Base-by-base conservation (phyloP, 2,888 invertebrate species). In the Alsophila aescularia region DNA sequence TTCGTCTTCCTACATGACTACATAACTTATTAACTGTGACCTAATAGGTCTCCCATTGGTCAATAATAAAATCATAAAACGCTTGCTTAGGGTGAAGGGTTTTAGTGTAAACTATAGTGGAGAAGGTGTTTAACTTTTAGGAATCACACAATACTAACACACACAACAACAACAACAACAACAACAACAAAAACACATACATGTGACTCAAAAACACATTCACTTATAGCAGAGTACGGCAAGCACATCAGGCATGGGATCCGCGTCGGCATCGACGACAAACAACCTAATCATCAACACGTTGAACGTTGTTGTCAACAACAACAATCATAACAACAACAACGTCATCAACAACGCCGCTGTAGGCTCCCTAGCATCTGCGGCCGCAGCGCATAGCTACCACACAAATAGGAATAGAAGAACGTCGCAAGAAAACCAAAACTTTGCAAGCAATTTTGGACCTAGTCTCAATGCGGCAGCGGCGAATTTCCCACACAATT, bases 241-340 rank as follows among this genome's bases (percentile, higher is more conserved):
- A 63, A 87, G 87, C 67, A 85, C 91, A 9, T 89, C 91, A 12
- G 86, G 78, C 32, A 54, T 73, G 24, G 40, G 50, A 3, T 64
- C 77, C 3, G 63, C 78, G 40, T 89, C 92, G 47, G 92, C 92
- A 60, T 92, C 92, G 55, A 89, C 92, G 44, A 92, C 92, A 54
- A 92, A 92, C 86, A 92, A 85, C 79, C 81, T 92, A 61, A 88
- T 90, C 68, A 91, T 90, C 85, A 92, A 90, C 85, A 92, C 87
- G 62, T 71, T 90, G 48, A 92, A 88, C 72, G 92, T 90, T 73
- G 92, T 91, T 62, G 93, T 89, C 45, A 92, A 90, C 76, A 92
- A 92, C 86, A 88, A 92, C 80, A 89, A 92, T 70, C 87, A 92
- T 73, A 86, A 90, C 80, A 88, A 92, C 83, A 88, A 92, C 75